A percentile compares a stretch with the other conserved stretches of the same genome.
These are phyloP conservation scores for Saguinus midas DNA, from an alignment of 2,113 vertebrate genomes.

Conservation along the genomic window DNA sequence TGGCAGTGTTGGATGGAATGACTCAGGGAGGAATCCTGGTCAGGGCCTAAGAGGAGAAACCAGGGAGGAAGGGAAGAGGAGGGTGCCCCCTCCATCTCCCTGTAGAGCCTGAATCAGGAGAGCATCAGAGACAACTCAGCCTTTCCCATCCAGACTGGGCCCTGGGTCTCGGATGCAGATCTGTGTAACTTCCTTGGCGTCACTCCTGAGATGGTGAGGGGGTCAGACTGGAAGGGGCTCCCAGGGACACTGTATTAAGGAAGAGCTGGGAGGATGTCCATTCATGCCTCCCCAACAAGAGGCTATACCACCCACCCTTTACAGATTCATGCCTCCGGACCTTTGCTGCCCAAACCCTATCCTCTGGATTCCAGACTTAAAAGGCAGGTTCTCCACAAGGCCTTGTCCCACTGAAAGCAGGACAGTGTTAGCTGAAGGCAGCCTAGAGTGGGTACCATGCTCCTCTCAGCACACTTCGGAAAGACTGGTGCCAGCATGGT, in stretches of 20 bases:
- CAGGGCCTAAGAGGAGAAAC: background rate
- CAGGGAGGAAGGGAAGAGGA: background rate
- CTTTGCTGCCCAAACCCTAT: background rate
- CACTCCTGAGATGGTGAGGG: background rate
- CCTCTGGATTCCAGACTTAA: background rate
- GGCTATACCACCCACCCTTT: background rate
- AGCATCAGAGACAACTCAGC: background rate
- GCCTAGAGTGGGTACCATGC: background rate
- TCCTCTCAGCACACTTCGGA: background rate
- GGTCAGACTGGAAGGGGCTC: background rate
- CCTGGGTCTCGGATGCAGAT: background rate
- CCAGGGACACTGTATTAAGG: background rate
- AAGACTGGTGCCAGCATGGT: background rate
- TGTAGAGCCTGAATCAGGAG: too few species aligned
- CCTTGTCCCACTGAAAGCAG: background rate
- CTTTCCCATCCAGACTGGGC: background rate
- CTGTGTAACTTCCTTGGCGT: background rate
- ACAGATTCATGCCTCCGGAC: background rate
- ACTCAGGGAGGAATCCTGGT: background rate
- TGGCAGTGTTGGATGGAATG: background rate
- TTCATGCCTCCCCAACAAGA: background rate
- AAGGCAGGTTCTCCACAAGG: background rate
- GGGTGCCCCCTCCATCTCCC: background rate
- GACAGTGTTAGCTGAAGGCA: background rate
- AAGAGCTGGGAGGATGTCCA: background rate